Evolutionary conservation across 2,888 invertebrate species (phyloP).

Genomic region (Andrena bucephala): DNA sequence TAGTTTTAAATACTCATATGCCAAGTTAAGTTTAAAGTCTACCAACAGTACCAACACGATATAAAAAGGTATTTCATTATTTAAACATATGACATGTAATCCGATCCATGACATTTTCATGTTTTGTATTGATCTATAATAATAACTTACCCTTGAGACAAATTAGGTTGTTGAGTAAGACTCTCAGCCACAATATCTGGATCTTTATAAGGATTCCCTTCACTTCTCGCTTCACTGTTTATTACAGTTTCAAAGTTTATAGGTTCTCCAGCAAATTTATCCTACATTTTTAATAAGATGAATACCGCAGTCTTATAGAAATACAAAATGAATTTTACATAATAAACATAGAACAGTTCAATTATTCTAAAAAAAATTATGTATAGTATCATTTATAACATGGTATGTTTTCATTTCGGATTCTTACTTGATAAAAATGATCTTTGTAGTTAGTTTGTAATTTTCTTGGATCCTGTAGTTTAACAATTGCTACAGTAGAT

Average conservation of each 20-base stretch:
- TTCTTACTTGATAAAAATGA: conserved; percentile 63
- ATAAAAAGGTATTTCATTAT: no score
- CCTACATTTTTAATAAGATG: conserved; percentile 37
- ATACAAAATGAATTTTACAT: conserved; percentile 1
- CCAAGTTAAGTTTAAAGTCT: no score
- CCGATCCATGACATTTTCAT: conserved; percentile 15
- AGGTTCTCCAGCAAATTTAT: conserved; percentile 54
- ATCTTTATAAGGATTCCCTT: conserved; percentile 59
- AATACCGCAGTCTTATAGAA: neutral
- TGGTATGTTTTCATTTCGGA: conserved; percentile 1
- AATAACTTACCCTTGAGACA: conserved; percentile 82
- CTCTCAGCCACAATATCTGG: conserved; percentile 78
- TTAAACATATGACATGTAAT: conserved; percentile 9
- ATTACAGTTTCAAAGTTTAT: conserved; percentile 47
- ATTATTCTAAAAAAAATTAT: no score
- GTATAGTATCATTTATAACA: neutral
- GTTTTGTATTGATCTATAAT: conserved; percentile 14
- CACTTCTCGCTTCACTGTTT: conserved; percentile 49
- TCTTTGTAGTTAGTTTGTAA: conserved; percentile 56
- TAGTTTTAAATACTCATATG: no score
- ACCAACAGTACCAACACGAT: no score
- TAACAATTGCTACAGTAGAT: conserved; percentile 29
- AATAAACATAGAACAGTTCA: neutral
- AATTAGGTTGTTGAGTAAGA: conserved; percentile 80
- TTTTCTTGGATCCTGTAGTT: conserved; percentile 42